Conservation (phyloP, 1,140 invertebrate genomes). For the Hycleus phaleratus region DNA sequence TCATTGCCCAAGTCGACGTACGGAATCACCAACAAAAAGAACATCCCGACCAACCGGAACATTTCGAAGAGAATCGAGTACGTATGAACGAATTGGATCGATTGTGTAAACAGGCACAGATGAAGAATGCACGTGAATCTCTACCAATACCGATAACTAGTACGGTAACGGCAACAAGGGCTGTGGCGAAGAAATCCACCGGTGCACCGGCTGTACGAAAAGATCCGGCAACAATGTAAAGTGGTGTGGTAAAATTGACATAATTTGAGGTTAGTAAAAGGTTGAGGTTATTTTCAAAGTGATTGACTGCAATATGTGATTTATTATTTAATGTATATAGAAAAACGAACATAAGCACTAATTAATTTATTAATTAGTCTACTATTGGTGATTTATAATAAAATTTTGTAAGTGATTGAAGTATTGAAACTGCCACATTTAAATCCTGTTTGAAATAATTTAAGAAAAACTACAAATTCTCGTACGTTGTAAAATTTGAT, state of each 20-base stretch:
- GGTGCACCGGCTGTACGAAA: conserved; percentile 5
- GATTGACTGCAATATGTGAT: too few species aligned
- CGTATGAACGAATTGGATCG: not conserved
- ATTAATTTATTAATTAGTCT: too few species aligned
- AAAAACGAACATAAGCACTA: too few species aligned
- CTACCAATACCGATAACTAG: not conserved
- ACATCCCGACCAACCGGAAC: conserved; percentile 5
- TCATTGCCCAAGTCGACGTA: conserved; percentile 3
- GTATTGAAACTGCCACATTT: too few species aligned
- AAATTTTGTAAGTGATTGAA: too few species aligned
- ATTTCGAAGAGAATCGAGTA: not conserved
- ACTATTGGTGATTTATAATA: too few species aligned
- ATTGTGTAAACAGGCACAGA: not conserved
- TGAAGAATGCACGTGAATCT: not conserved
- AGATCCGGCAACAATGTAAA: not conserved
- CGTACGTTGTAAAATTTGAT: conserved; percentile 26
- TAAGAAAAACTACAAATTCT: conserved; percentile 34
- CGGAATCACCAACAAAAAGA: conserved; percentile 6
- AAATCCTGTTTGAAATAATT: not conserved
- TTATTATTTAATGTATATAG: too few species aligned
- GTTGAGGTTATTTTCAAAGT: too few species aligned
- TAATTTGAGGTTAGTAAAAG: too few species aligned
- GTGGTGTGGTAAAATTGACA: too few species aligned
- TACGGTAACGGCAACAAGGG: not conserved
- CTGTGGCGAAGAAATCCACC: conserved; percentile 23